These are phyloP conservation scores for Mesocentrotus franciscanus DNA, from an alignment of 53 echinoderm and acorn worm species.

Conservation along the genomic window DNA sequence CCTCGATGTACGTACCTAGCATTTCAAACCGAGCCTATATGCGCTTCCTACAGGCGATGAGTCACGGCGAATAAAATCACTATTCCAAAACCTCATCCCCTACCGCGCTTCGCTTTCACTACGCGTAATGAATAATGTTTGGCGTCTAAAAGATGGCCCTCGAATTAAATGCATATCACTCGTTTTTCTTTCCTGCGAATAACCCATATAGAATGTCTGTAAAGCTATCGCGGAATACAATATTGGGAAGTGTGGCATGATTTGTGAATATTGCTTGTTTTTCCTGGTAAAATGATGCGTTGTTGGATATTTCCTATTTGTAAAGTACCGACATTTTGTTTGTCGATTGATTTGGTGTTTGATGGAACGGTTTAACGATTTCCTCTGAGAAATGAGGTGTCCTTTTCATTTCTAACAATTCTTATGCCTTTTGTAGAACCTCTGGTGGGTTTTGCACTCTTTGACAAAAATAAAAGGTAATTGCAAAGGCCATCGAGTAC, in stretches of 20 bases:
- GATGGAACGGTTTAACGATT: background rate
- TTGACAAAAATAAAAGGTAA: background rate
- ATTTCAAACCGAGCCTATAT: background rate
- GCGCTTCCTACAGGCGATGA: background rate
- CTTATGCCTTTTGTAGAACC: background rate
- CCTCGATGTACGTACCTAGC: background rate
- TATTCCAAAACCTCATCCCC: background rate
- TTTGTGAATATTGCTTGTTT: background rate
- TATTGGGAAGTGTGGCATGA: background rate
- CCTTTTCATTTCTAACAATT: background rate
- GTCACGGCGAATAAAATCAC: background rate
- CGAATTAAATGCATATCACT: constrained; percentile 6
- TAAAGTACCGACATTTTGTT: background rate
- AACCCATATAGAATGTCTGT: background rate
- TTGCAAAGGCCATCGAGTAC: too few species aligned
- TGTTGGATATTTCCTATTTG: background rate
- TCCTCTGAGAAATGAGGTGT: background rate
- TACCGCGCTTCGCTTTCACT: background rate
- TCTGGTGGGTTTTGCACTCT: background rate
- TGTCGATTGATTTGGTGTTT: background rate
- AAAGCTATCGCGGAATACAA: background rate
- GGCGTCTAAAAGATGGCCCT: background rate
- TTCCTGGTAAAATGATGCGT: background rate
- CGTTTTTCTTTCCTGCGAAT: background rate
- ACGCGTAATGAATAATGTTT: constrained; percentile 28